Conservation (phyloP, 1,140 invertebrate species). For the Drosophila saltans region DNA sequence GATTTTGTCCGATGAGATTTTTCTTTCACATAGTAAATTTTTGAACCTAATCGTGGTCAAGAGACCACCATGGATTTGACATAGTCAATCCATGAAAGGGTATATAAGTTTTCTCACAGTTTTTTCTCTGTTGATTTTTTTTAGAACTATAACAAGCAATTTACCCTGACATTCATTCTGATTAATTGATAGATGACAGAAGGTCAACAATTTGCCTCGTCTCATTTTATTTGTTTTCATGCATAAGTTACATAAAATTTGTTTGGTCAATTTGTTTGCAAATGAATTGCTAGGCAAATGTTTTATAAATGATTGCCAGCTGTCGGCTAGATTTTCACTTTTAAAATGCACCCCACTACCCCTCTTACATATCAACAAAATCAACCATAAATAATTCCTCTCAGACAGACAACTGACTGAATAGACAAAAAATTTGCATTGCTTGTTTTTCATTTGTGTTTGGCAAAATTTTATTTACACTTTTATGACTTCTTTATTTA, state of each 20-base stretch:
- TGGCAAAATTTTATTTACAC: constrained; percentile 69
- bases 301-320: constrained; percentile 50
- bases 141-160: neutral
- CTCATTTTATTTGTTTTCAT: constrained; percentile 6
- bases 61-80: too few species aligned
- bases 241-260: neutral
- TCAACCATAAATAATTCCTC: constrained; percentile 65
- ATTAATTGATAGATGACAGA: constrained; percentile 46
- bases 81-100: too few species aligned
- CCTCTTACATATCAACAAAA: constrained; percentile 34
- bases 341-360: constrained; percentile 52
- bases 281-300: constrained; percentile 67
- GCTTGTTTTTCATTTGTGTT: constrained; percentile 67
- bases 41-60: too few species aligned
- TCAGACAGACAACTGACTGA: neutral
- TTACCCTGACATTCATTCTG: constrained; percentile 32
- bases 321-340: constrained; percentile 46
- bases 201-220: neutral
- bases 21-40: too few species aligned
- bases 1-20: too few species aligned
- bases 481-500: constrained; percentile 79
- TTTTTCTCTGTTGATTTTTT: too few species aligned
- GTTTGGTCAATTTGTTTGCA: constrained; percentile 36
- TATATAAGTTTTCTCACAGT: too few species aligned
- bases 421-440: constrained; percentile 7